These are phyloP conservation scores for Isurus oxyrinchus DNA, from an alignment of 2,113 vertebrate species.

Conservation along the genomic window DNA sequence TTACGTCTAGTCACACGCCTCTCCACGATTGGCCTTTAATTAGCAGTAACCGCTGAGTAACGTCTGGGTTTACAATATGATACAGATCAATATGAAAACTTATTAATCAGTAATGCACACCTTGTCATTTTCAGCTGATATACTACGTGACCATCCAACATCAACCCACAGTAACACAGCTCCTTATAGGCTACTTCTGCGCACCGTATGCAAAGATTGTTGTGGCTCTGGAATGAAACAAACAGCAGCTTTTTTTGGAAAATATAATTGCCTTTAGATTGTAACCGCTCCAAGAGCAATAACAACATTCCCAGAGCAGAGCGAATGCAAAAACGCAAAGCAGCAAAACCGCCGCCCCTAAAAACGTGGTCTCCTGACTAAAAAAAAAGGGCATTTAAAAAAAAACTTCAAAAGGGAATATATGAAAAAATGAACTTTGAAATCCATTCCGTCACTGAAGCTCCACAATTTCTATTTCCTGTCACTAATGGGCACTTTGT, in stretches of 20 bases:
- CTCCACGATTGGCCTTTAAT: background rate
- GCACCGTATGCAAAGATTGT: conserved; percentile 1
- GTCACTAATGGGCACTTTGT: too few relatives aligned
- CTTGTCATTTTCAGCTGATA: conserved; percentile 14
- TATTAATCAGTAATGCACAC: conserved; percentile 30
- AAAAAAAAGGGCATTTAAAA: background rate
- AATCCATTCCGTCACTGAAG: background rate
- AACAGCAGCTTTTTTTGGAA: conserved; percentile 30
- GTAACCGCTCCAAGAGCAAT: conserved; percentile 18
- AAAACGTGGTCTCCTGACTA: background rate
- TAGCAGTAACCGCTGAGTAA: background rate
- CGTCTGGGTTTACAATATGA: too few relatives aligned
- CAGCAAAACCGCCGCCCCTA: background rate
- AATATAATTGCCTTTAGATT: conserved; percentile 14
- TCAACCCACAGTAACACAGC: conserved; percentile 17
- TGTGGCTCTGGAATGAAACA: conserved; percentile 18
- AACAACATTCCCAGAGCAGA: background rate
- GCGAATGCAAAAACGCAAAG: background rate
- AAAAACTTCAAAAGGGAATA: background rate
- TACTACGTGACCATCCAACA: conserved; percentile 10
- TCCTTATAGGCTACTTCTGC: conserved; percentile 7
- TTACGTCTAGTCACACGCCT: background rate
- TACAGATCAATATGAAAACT: background rate
- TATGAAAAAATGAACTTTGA: background rate
- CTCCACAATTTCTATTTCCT: background rate